Percentiles rank a stretch among this genome's conserved stretches.
Conservation (phyloP, 2,113 vertebrate genomes). For the Eublepharis macularius region DNA sequence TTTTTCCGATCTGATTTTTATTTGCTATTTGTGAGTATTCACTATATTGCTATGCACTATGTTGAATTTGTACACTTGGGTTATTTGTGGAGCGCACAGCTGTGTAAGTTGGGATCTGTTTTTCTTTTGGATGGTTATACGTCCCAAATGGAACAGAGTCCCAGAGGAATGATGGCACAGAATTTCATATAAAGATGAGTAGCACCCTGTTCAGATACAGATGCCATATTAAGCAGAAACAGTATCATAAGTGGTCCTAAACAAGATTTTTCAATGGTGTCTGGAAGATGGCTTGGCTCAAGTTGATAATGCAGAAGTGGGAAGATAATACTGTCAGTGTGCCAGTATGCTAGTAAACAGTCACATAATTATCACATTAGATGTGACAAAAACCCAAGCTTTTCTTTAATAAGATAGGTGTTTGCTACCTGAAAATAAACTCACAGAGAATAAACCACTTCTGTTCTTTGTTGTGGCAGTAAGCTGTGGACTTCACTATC, state of each 20-base stretch:
- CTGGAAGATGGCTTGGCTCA: too few species aligned
- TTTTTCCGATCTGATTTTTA: not conserved
- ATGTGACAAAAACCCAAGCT: not conserved
- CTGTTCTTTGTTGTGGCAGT: not conserved
- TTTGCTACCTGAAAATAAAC: not conserved
- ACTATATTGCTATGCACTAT: constrained; percentile 29
- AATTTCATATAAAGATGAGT: not conserved
- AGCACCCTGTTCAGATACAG: not conserved
- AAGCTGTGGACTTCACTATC: not conserved
- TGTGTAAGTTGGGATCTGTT: not conserved
- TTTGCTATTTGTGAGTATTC: constrained; percentile 26
- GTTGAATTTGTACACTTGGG: constrained; percentile 31
- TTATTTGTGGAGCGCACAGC: constrained; percentile 14
- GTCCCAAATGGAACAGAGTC: not conserved
- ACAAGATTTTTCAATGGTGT: not conserved
- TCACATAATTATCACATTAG: not conserved
- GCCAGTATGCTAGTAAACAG: too few species aligned
- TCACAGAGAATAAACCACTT: not conserved
- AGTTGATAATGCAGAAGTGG: too few species aligned
- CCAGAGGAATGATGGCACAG: not conserved
- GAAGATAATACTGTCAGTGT: not conserved
- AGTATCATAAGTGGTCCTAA: not conserved
- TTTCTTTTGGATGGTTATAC: not conserved
- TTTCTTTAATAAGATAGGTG: not conserved
- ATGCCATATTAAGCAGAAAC: not conserved